Evolutionary conservation across 2,113 vertebrate genomes (phyloP), one percentile per base, ranked within the genome.

Genomic region (Mobula hypostoma): DNA sequence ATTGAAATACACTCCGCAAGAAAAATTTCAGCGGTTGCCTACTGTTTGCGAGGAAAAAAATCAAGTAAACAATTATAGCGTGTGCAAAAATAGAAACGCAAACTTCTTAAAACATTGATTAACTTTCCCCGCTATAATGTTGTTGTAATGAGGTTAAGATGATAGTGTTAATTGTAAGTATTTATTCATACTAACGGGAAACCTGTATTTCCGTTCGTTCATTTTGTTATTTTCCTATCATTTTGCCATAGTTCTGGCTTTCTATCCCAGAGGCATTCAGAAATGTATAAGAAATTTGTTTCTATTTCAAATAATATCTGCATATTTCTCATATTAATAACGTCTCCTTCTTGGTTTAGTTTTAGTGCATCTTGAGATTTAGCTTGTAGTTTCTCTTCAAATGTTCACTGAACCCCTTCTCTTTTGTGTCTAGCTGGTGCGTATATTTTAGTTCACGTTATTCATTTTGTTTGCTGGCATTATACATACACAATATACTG

Each of bases 101-200:
- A 93, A 93, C 91, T 93, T 74, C 32, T 93, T 76, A 48, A 93
- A 93, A 93, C 68, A 74, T 48, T 72, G 91, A 56, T 93, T 93
- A 93, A 93, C 91, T 93, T 93, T 74, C 48, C 40, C 56, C 27
- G 40, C 24, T 56, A 74, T 93, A 40, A 40, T 56, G 91, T 48
- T 40, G n/a, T 66, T 74, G 70, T 93, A 76, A 76, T 93, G 68
- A 40, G 91, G 74, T 93, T 72, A 74, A 24, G 19, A 70, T 12
- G 48, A 21, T 48, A 15, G 91, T 48, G 40, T 93, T 27, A 93
- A 74, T 93, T 90, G 29, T 32, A 32, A 93, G 68, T 93, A 74
- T 93, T 24, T 93, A 29, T 93, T 74, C 61, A 27, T 93, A 27
- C 90, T 72, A 66, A 66, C 66, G 36, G 66, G 8, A 27, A 56